Conservation (phyloP, 2,888 invertebrate species). For the Hypselothyrea guttata region DNA sequence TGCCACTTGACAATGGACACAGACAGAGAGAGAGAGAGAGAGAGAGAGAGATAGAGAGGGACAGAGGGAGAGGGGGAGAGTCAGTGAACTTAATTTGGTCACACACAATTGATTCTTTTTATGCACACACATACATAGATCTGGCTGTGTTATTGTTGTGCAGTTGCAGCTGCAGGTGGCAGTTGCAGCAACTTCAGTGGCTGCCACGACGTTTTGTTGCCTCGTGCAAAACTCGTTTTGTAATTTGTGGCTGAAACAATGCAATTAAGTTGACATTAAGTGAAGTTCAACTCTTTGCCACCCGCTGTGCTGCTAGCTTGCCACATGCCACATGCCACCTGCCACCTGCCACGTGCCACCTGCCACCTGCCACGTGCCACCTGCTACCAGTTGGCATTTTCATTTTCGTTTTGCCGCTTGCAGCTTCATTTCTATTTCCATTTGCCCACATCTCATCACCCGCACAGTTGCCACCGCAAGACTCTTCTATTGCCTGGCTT, state of each 20-base stretch:
- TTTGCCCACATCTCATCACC: constrained; percentile 33
- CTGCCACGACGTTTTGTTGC: constrained; percentile 60
- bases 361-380: constrained; percentile 9
- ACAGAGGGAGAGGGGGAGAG: too few relatives aligned
- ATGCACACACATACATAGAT: constrained; percentile 36
- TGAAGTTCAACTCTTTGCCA: constrained; percentile 51
- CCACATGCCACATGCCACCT: background rate
- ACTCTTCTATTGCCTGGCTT: constrained; percentile 19
- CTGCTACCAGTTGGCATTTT: constrained; percentile 1
- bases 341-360: constrained; percentile 15
- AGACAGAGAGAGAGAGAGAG: constrained; percentile 26
- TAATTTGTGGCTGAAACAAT: constrained; percentile 79
- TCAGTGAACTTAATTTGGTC: constrained; percentile 81
- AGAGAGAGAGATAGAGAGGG: constrained; percentile 2
- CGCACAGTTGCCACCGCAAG: constrained; percentile 15
- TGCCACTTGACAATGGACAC: constrained; percentile 68
- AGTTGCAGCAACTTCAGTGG: constrained; percentile 12
- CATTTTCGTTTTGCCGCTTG: background rate
- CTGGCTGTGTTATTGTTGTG: constrained; percentile 51
- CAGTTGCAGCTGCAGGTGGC: constrained; percentile 9
- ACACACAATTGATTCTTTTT: constrained; percentile 81
- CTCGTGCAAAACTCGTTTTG: constrained; percentile 75
- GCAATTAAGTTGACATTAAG: constrained; percentile 79
- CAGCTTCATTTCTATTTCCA: constrained; percentile 26
- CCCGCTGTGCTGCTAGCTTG: background rate